phyloP scores from a whole-genome alignment of 2,113 vertebrate genomes.

The Tychaedon coryphoeus region DNA sequence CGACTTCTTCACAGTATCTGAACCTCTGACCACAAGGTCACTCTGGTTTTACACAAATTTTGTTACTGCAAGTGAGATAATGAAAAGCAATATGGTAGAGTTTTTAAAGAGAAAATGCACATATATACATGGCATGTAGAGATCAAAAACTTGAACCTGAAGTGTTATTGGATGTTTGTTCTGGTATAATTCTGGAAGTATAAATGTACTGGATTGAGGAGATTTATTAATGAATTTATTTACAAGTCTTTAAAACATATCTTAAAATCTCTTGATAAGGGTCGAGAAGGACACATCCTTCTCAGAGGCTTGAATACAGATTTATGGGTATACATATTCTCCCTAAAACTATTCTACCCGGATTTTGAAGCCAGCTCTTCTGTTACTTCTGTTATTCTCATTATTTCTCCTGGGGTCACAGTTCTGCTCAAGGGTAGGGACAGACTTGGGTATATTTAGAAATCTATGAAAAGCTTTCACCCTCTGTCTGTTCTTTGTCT shows the following conservation, averaged over 20 bases:
- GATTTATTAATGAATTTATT: not conserved
- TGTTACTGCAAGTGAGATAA: not conserved
- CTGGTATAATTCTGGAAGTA: not conserved
- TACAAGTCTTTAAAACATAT: not conserved
- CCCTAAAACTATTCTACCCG: not conserved
- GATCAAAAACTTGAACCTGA: not conserved
- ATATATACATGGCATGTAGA: fast-evolving
- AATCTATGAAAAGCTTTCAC: not conserved
- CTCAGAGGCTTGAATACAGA: not conserved
- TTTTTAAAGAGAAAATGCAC: not conserved
- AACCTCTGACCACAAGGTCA: not conserved
- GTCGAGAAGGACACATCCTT: not conserved
- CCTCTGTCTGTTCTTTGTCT: not conserved
- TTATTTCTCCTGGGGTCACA: not conserved
- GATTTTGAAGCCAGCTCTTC: not conserved
- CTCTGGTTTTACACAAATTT: not conserved
- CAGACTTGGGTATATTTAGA: not conserved
- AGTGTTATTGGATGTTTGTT: not conserved
- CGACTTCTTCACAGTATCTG: not conserved
- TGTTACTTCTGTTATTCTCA: not conserved
- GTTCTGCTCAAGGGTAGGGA: not conserved
- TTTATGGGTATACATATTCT: fast-evolving
- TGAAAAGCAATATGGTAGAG: not conserved
- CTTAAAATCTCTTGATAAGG: not conserved
- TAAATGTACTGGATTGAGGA: not conserved